Conservation (phyloP, 1,140 invertebrate genomes). For the Macrotrachela quadricornifera region DNA sequence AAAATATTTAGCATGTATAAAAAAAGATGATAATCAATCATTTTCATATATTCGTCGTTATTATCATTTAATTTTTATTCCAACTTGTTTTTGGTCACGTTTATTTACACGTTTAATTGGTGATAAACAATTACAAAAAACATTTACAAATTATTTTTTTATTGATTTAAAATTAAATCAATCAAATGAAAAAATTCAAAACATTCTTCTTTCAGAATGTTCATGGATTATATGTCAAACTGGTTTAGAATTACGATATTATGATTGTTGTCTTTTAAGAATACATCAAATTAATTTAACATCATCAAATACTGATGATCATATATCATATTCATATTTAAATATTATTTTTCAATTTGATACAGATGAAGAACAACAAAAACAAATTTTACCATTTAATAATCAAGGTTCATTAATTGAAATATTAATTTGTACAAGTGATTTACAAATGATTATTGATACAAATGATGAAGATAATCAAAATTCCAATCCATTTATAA, state of each 20-base stretch:
- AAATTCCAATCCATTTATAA: neutral
- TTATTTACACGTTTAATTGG: slow-evolving; percentile 71
- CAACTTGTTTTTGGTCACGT: slow-evolving; percentile 48
- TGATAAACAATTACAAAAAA: slow-evolving; percentile 40
- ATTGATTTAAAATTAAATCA: neutral
- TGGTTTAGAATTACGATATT: slow-evolving; percentile 62
- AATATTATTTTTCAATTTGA: too few species aligned
- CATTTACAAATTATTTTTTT: neutral
- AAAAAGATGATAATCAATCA: too few species aligned
- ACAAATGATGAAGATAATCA: neutral
- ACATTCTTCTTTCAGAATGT: neutral
- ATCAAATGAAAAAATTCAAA: neutral
- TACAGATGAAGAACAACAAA: too few species aligned
- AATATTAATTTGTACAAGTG: neutral
- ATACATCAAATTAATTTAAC: slow-evolving; percentile 50
- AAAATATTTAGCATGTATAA: too few species aligned
- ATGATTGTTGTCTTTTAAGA: slow-evolving; percentile 53
- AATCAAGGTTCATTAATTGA: neutral
- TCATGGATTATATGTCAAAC: slow-evolving; percentile 81
- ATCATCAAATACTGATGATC: too few species aligned
- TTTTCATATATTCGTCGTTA: too few species aligned
- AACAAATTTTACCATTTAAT: neutral
- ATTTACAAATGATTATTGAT: neutral
- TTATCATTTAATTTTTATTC: too few species aligned
- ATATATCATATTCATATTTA: too few species aligned